phyloP scores from a whole-genome alignment of 1,140 invertebrate species.

The Luehdorfia chinensis region DNA sequence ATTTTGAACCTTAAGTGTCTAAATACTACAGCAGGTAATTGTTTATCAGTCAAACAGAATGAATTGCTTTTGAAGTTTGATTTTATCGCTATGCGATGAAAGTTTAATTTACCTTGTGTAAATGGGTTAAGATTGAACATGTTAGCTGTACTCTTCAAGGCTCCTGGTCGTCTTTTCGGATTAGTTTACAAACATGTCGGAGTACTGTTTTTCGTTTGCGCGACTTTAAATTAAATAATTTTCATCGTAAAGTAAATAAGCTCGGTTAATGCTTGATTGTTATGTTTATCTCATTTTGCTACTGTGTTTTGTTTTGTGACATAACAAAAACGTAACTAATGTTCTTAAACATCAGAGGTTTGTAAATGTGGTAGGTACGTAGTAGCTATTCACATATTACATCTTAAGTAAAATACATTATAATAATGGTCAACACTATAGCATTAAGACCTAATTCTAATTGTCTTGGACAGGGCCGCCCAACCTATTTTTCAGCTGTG shows the following conservation, averaged over 20 bases:
- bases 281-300: neutral
- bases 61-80: slow-evolving; percentile 42
- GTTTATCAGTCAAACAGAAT: slow-evolving; percentile 17
- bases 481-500: too few species aligned
- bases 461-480: too few species aligned
- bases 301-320: slow-evolving; percentile 6
- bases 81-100: slow-evolving; percentile 43
- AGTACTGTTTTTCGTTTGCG: slow-evolving; percentile 58
- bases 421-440: too few species aligned
- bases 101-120: slow-evolving; percentile 47
- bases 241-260: slow-evolving; percentile 51
- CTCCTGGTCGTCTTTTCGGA: slow-evolving; percentile 46
- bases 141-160: slow-evolving; percentile 65
- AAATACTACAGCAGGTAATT: slow-evolving; percentile 16
- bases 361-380: too few species aligned
- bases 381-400: too few species aligned
- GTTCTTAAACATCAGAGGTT: neutral
- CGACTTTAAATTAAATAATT: slow-evolving; percentile 63
- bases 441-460: too few species aligned
- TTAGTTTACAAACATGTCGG: slow-evolving; percentile 64
- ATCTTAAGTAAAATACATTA: too few species aligned
- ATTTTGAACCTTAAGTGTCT: slow-evolving; percentile 35
- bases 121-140: slow-evolving; percentile 51
- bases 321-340: slow-evolving; percentile 13
- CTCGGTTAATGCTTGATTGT: slow-evolving; percentile 16